Conservation (phyloP, 2,888 invertebrate species). For the Boloria euphrosyne region DNA sequence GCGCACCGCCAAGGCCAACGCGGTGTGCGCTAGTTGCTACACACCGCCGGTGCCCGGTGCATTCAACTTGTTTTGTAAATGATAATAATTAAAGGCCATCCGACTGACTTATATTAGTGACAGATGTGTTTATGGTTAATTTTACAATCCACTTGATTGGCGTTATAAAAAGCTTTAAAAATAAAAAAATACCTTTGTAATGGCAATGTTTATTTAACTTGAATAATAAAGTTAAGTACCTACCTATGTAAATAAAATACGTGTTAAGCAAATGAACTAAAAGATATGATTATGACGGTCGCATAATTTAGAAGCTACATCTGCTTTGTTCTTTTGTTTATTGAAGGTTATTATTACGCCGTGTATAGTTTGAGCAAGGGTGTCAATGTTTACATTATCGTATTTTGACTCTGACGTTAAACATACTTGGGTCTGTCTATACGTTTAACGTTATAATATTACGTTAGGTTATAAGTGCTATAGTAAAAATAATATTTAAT, state of each 20-base stretch:
- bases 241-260: background rate
- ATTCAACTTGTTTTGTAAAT: slow-evolving; percentile 62
- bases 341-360: slow-evolving; percentile 53
- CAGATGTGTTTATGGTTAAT: background rate
- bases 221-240: too few species aligned
- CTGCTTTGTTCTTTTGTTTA: slow-evolving; percentile 58
- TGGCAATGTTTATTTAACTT: too few species aligned
- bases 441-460: too few species aligned
- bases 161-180: too few species aligned
- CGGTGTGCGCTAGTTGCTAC: slow-evolving; percentile 35
- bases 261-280: background rate
- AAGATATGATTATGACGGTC: background rate
- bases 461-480: too few species aligned
- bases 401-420: slow-evolving; percentile 14
- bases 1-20: slow-evolving; percentile 67
- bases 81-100: slow-evolving; percentile 8
- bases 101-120: background rate
- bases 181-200: too few species aligned
- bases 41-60: slow-evolving; percentile 64
- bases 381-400: slow-evolving; percentile 29
- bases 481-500: too few species aligned
- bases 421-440: too few species aligned
- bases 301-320: slow-evolving; percentile 50
- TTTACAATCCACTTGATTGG: background rate
- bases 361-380: slow-evolving; percentile 20